These are phyloP conservation scores for Chrysina gloriosa DNA, from an alignment of 2,888 invertebrate genomes.

Conservation along the genomic window DNA sequence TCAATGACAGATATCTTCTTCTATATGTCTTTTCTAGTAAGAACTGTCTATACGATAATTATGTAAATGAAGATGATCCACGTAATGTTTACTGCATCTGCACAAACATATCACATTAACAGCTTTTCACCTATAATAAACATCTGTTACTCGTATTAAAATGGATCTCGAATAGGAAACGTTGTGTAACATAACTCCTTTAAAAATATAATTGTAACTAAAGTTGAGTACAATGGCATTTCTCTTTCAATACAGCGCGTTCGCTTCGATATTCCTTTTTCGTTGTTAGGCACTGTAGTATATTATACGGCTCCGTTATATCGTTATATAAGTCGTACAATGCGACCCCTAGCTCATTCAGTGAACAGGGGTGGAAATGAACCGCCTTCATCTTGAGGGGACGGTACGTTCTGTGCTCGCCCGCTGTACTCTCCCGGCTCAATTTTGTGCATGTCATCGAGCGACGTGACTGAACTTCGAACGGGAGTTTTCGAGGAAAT, in stretches of 20 bases:
- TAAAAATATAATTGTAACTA: conserved; percentile 54
- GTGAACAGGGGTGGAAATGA: conserved; percentile 31
- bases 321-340: conserved; percentile 55
- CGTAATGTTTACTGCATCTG: background rate
- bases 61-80: no score
- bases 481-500: conserved; percentile 61
- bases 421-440: conserved; percentile 58
- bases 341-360: conserved; percentile 48
- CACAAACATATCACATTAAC: background rate
- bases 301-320: conserved; percentile 50
- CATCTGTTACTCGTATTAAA: conserved; percentile 27
- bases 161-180: conserved; percentile 24
- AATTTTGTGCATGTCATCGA: conserved; percentile 64
- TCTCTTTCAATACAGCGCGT: conserved; percentile 53
- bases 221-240: conserved; percentile 56
- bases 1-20: no score
- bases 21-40: no score
- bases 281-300: conserved; percentile 44
- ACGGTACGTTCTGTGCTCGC: conserved; percentile 59
- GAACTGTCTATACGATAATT: no score
- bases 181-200: conserved; percentile 49
- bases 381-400: conserved; percentile 46
- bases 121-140: conserved; percentile 14
- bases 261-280: conserved; percentile 54
- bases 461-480: conserved; percentile 64